Percentiles rank a stretch among this genome's conserved stretches.
Conservation (phyloP, 37 sponge, comb jelly and placozoan genomes). For the Oopsacas minuta region DNA sequence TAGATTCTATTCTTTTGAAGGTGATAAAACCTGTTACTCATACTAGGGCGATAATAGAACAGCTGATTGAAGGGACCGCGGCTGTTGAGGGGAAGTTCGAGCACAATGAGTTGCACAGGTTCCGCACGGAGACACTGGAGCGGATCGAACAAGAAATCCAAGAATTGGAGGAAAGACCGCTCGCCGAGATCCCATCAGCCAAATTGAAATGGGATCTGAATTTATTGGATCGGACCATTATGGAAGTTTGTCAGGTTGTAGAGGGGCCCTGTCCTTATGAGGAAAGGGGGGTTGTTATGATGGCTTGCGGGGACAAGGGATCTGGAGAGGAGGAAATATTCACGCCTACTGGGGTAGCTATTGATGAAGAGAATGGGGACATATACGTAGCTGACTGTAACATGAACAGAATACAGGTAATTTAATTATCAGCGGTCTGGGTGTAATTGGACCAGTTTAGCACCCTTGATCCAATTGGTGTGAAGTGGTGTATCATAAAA, state of each 20-base stretch:
- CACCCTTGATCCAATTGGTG: no score
- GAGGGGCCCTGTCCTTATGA: neutral
- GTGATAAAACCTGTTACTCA: neutral
- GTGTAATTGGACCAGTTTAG: no score
- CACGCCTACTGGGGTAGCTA: neutral
- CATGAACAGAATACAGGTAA: neutral
- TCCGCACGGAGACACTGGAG: neutral
- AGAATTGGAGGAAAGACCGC: neutral
- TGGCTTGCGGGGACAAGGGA: neutral
- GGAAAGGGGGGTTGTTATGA: neutral
- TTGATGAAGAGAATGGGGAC: constrained; percentile 8
- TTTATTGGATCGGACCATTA: neutral
- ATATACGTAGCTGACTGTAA: neutral
- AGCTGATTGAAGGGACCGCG: neutral
- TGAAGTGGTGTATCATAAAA: no score
- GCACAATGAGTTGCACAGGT: neutral
- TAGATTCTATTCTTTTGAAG: neutral
- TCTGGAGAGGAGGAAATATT: neutral
- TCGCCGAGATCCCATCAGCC: neutral
- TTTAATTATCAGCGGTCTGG: neutral
- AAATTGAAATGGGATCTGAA: neutral
- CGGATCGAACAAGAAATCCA: neutral
- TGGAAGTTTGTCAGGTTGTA: neutral
- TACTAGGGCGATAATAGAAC: neutral
- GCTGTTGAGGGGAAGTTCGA: neutral